A percentile compares a stretch with the other conserved stretches of the same genome.
Conservation (phyloP, 2,797 vertebrate genomes). For the Toxotes lorentzi region DNA sequence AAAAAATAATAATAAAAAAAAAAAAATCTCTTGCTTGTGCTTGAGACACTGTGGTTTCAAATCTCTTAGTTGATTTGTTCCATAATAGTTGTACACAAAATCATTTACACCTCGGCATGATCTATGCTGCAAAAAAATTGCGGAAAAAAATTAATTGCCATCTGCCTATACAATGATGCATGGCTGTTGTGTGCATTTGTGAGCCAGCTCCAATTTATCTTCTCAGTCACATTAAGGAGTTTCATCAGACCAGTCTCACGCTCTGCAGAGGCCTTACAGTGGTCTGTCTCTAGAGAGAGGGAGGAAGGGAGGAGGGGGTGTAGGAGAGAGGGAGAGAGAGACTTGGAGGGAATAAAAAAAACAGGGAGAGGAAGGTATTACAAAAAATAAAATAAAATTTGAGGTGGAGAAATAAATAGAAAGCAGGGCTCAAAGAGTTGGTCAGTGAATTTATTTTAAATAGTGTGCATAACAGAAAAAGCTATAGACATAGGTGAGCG, state of each 20-base stretch:
- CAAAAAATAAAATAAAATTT: no score
- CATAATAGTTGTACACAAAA: not conserved
- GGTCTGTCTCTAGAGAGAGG: slow-evolving; percentile 32
- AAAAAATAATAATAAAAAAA: not conserved
- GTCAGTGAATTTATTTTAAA: no score
- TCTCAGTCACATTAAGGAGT: slow-evolving; percentile 23
- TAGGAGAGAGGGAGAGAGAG: not conserved
- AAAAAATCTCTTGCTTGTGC: not conserved
- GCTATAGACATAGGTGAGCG: no score
- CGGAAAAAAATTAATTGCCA: not conserved
- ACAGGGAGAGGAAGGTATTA: no score
- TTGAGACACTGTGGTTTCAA: slow-evolving; percentile 4
- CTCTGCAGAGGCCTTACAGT: slow-evolving; percentile 20
- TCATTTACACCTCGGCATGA: not conserved
- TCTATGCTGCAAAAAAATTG: not conserved
- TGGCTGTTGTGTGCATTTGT: not conserved
- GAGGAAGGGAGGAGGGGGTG: not conserved
- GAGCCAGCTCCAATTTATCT: slow-evolving; percentile 8
- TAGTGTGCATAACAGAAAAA: no score
- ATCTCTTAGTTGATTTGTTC: not conserved
- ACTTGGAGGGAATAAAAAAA: not conserved
- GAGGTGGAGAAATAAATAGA: no score
- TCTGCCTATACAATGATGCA: not conserved
- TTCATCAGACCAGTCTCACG: slow-evolving; percentile 43
- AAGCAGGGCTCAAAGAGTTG: no score